phyloP scores from a whole-genome alignment of 37 sponge, comb jelly and placozoan genomes.

The Oopsacas minuta region DNA sequence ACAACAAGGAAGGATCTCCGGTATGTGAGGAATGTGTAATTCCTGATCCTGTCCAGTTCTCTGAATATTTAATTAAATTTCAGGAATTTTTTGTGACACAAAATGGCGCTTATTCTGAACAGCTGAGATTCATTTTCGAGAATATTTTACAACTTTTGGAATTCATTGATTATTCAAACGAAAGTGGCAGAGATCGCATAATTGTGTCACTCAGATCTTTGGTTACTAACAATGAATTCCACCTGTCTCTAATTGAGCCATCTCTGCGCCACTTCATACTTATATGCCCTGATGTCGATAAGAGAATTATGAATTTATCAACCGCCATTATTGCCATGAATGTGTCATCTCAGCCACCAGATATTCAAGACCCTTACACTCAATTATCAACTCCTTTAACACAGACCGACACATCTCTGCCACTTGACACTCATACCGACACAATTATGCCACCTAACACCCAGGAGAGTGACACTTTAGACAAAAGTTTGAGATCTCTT shows the following conservation, averaged over 20 bases:
- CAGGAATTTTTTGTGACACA: not conserved
- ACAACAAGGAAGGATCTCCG: not conserved
- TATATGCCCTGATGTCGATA: not conserved
- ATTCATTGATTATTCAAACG: slow-evolving; percentile 7
- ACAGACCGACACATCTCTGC: not conserved
- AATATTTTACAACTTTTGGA: not conserved
- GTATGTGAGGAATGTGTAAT: not conserved
- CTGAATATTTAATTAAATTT: not conserved
- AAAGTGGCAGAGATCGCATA: not conserved
- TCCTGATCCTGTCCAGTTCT: slow-evolving; percentile 1
- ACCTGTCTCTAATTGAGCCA: slow-evolving; percentile 13
- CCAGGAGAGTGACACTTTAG: not conserved
- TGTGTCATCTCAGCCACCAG: not conserved
- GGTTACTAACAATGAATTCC: not conserved
- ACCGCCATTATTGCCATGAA: not conserved
- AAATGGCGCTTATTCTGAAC: slow-evolving; percentile 2
- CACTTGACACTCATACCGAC: not conserved
- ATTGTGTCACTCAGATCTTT: not conserved
- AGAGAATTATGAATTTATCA: not conserved
- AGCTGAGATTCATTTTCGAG: not conserved
- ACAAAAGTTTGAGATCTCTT: not conserved
- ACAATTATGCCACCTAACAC: not conserved
- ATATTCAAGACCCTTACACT: not conserved
- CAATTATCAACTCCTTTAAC: not conserved
- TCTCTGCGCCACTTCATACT: not conserved